Percentiles rank a stretch among this genome's conserved stretches.
phyloP scores from a whole-genome alignment of 2,888 invertebrate genomes.

The Aradus depressus region DNA sequence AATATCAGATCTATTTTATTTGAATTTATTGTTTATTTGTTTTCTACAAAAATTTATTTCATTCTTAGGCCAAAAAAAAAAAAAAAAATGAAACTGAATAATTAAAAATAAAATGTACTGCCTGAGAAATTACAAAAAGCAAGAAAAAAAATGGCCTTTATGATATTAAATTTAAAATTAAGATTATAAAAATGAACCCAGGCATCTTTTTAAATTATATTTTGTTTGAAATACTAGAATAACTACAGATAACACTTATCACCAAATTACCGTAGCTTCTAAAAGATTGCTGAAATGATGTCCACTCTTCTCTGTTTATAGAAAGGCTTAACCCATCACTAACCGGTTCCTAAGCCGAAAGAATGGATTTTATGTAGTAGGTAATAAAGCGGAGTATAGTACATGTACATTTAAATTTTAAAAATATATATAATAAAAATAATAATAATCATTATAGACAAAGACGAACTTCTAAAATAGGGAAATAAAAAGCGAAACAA shows the following conservation, averaged over 20 bases:
- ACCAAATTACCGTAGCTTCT: slow-evolving; percentile 14
- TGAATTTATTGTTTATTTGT: background rate
- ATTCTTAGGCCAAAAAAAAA: background rate
- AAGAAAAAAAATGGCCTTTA: slow-evolving; percentile 7
- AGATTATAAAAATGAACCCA: slow-evolving; percentile 1
- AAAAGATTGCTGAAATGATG: slow-evolving; percentile 14
- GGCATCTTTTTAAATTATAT: too few species aligned
- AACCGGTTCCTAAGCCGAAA: slow-evolving; percentile 26
- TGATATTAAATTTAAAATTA: background rate
- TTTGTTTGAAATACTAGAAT: slow-evolving; percentile 12
- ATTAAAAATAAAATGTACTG: background rate
- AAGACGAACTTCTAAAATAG: slow-evolving; percentile 7
- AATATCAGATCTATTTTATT: slow-evolving; percentile 11
- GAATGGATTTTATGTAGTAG: slow-evolving; percentile 24
- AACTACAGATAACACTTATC: slow-evolving; percentile 15
- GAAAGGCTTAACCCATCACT: slow-evolving; percentile 25
- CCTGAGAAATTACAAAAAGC: background rate
- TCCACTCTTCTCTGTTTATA: slow-evolving; percentile 23
- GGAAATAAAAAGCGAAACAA: background rate
- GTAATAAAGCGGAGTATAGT: slow-evolving; percentile 11
- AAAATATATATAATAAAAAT: slow-evolving; percentile 3
- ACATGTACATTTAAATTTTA: slow-evolving; percentile 4
- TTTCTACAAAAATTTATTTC: background rate
- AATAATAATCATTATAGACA: slow-evolving; percentile 6
- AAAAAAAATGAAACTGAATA: background rate